A percentile compares a stretch with the other conserved stretches of the same genome.
phyloP scores from a whole-genome alignment of 2,888 invertebrate species.

The Oscheius myriophilus region DNA sequence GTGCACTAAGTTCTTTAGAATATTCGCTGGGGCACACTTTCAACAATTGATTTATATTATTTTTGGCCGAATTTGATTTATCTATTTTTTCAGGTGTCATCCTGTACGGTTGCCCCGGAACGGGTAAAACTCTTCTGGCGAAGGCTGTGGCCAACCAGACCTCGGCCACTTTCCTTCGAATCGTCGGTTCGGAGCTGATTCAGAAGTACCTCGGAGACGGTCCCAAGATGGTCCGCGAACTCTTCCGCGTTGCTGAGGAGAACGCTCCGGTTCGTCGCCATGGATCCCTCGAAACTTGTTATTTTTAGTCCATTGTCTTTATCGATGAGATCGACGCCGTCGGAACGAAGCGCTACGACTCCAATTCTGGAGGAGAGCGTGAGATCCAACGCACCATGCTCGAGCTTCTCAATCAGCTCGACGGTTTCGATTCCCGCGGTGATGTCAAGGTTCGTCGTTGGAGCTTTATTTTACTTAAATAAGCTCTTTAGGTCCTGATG shows the following conservation, averaged over 20 bases:
- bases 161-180: conserved; percentile 95
- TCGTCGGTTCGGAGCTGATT: conserved; percentile 84
- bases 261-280: conserved; percentile 81
- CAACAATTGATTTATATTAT: no score
- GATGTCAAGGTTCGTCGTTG: conserved; percentile 88
- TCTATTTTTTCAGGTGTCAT: conserved; percentile 78
- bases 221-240: conserved; percentile 93
- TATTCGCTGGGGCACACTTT: no score
- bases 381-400: conserved; percentile 99
- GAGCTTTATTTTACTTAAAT: not conserved
- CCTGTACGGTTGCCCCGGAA: conserved; percentile 95
- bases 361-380: conserved; percentile 97
- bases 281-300: not conserved
- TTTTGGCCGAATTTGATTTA: not conserved
- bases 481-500: conserved; percentile 83
- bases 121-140: conserved; percentile 95
- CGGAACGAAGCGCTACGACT: conserved; percentile 95
- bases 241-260: conserved; percentile 98
- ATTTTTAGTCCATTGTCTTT: conserved; percentile 86
- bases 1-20: no score
- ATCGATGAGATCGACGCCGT: conserved; percentile 99
- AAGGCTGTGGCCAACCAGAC: conserved; percentile 99
- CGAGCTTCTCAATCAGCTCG: conserved; percentile 95
- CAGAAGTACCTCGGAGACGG: conserved; percentile 98
- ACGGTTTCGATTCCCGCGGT: conserved; percentile 95